phyloP scores from a whole-genome alignment of 2,888 invertebrate genomes.

The Drosophila borborema region DNA sequence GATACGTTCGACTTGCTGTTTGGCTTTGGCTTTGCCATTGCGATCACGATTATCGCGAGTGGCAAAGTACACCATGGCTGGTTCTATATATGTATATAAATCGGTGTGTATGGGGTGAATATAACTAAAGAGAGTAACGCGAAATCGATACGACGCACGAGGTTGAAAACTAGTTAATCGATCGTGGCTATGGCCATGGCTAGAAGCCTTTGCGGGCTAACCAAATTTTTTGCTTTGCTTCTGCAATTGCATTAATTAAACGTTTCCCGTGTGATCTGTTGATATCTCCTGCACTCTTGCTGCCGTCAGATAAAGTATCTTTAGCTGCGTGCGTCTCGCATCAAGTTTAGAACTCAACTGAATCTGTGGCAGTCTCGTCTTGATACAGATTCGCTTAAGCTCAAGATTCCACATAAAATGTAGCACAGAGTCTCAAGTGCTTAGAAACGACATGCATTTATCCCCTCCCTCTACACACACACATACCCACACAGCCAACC shows the following conservation, averaged over 20 bases:
- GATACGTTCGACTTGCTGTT: conserved; percentile 75
- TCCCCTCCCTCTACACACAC: conserved; percentile 13
- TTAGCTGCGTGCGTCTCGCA: conserved; percentile 54
- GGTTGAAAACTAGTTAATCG: conserved; percentile 14
- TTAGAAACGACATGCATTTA: conserved; percentile 44
- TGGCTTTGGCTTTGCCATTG: conserved; percentile 53
- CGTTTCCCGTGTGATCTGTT: conserved; percentile 44
- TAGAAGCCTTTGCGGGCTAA: conserved; percentile 2
- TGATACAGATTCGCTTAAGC: conserved; percentile 59
- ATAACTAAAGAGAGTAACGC: conserved; percentile 7
- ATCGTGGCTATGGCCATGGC: conserved; percentile 38
- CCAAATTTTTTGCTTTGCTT: conserved; percentile 23
- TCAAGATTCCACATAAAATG: conserved; percentile 66
- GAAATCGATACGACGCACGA: conserved; percentile 37
- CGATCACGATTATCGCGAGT: conserved; percentile 73
- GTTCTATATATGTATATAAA: neutral
- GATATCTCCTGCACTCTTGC: conserved; percentile 25
- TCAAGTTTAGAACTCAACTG: conserved; percentile 69
- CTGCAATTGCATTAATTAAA: conserved; percentile 49
- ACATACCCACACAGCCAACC: conserved; percentile 18
- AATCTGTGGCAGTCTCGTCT: conserved; percentile 42
- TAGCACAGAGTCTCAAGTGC: conserved; percentile 62
- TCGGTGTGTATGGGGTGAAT: neutral
- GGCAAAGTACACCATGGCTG: conserved; percentile 70
- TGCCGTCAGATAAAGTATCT: conserved; percentile 30